Evolutionary conservation across 2,797 vertebrate species (phyloP), one percentile per base, ranked within the genome.

Genomic region (Gymnoscopelus braueri): DNA sequence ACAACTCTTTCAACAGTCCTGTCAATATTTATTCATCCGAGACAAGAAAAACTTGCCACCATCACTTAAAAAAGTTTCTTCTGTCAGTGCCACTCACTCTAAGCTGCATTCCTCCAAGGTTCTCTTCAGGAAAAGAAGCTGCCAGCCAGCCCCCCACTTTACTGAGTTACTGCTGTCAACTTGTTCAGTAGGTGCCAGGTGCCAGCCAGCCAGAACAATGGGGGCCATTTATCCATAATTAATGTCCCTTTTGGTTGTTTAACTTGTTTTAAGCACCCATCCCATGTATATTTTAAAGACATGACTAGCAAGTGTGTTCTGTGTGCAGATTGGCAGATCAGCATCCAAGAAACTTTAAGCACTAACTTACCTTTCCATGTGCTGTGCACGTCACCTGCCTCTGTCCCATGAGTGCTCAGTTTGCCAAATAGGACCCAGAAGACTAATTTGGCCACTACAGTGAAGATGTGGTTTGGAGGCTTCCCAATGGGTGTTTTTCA

Each of bases 261-360:
- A n/a, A n/a, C n/a, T 90, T 91, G 89, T 90, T 90, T 88, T 79
- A 89, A 86, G 83, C 83, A 82, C 62, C 71, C 26, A 69, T 73
- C 72, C 60, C 83, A 92, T 90, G 80, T 87, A 93, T 93, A 89
- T 93, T 93, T 93, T 79, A 92, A 79, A 87, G 84, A 83, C 91
- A 91, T 88, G 89, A 85, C 86, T 84, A 69, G 82, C 83, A 86
- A 89, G 90, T 88, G 84, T 81, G 84, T 90, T 88, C 88, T 87
- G 82, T 79, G 82, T 71, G 69, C 75, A 65, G 65, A 82, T 76
- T 75, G 84, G 84, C 91, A 84, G 86, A 84, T 87, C 78, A 83
- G 66, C 85, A 72, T 89, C 71, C 70, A 66, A 71, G 71, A 83
- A 84, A 84, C 58, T 70, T 71, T 74, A 76, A 82, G 80, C 75